Percentiles rank a stretch among this genome's conserved stretches.
Evolutionary conservation across 2,797 vertebrate genomes (phyloP).

Genomic region (Acridotheres tristis): DNA sequence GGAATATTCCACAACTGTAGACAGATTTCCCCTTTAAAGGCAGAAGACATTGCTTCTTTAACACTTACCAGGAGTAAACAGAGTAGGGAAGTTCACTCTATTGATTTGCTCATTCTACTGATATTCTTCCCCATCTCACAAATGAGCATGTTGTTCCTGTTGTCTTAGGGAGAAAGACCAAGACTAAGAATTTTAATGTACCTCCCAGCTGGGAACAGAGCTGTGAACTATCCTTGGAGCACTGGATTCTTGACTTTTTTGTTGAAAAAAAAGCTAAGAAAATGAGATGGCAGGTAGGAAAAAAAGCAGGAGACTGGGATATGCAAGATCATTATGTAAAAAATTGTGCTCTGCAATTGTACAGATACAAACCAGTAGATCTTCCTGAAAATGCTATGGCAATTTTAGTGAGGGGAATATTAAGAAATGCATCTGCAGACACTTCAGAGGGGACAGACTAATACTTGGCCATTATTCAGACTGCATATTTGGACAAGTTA

Average conservation of each 20-base stretch:
- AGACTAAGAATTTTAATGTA: slow-evolving; percentile 54
- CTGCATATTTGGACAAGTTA: background rate
- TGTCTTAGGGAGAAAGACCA: slow-evolving; percentile 64
- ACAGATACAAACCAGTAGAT: background rate
- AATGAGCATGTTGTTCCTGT: slow-evolving; percentile 60
- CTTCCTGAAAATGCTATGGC: background rate
- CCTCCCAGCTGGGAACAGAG: slow-evolving; percentile 38
- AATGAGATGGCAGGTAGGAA: background rate
- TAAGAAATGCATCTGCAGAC: slow-evolving; percentile 7
- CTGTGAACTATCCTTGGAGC: slow-evolving; percentile 4
- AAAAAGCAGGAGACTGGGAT: background rate
- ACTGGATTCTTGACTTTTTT: background rate
- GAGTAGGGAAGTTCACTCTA: slow-evolving; percentile 63
- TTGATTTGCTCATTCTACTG: slow-evolving; percentile 62
- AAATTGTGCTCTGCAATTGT: background rate
- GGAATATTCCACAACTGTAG: background rate
- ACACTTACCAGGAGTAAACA: slow-evolving; percentile 60
- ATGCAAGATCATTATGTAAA: background rate
- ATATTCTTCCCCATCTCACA: slow-evolving; percentile 64
- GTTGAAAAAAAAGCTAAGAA: background rate
- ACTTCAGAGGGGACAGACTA: slow-evolving; percentile 1
- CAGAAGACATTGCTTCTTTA: slow-evolving; percentile 61
- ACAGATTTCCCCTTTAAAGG: slow-evolving; percentile 59
- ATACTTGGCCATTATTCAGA: background rate
- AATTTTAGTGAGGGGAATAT: background rate